These are phyloP conservation scores for Drosophila equinoxialis DNA, from an alignment of 1,140 invertebrate species.

Conservation along the genomic window DNA sequence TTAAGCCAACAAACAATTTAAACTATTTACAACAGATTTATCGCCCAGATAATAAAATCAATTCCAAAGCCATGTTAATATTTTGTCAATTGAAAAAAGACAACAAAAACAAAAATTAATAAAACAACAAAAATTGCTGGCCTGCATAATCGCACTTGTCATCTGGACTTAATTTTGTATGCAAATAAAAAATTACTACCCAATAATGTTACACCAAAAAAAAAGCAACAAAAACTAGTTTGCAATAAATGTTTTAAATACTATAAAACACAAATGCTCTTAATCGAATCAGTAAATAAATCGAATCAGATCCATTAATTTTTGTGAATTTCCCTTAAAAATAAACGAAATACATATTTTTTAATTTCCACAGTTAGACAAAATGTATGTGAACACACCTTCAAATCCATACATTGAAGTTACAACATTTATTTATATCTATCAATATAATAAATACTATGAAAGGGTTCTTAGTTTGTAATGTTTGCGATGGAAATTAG, in stretches of 20 bases:
- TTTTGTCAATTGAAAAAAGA: constrained; percentile 27
- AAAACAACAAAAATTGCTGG: constrained; percentile 20
- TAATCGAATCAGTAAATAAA: constrained; percentile 9
- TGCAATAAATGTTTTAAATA: constrained; percentile 39
- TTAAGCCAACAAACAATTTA: constrained; percentile 54
- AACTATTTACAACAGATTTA: constrained; percentile 32
- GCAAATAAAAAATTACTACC: constrained; percentile 70
- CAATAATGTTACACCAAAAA: constrained; percentile 26
- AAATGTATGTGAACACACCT: background rate
- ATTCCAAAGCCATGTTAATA: constrained; percentile 54
- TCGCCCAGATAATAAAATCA: constrained; percentile 22
- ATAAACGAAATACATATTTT: background rate
- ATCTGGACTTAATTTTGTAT: constrained; percentile 61
- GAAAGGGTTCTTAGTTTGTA: no score
- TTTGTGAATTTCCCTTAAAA: constrained; percentile 4
- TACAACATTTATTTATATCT: background rate
- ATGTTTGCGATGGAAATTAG: no score
- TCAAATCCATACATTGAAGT: background rate
- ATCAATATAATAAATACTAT: background rate
- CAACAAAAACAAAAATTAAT: constrained; percentile 17
- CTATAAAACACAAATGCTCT: constrained; percentile 24
- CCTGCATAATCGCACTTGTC: constrained; percentile 70
- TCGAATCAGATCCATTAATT: background rate
- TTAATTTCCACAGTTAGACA: background rate
- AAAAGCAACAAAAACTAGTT: background rate